phyloP scores from a whole-genome alignment of 2,113 vertebrate genomes.

The Gymnarchus niloticus region DNA sequence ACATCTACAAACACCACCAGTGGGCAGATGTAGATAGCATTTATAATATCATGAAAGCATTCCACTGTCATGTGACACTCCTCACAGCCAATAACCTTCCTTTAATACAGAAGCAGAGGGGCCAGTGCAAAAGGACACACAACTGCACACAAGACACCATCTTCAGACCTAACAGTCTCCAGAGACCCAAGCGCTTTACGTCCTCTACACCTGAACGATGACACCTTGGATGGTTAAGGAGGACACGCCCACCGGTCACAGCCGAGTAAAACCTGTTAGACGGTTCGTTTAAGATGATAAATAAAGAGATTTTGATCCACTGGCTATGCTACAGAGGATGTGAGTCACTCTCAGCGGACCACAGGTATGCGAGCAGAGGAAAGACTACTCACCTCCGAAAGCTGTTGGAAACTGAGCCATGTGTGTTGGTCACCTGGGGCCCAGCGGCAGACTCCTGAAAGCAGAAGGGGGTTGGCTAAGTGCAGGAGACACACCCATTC shows the following conservation, averaged over 20 bases:
- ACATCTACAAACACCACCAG: background rate
- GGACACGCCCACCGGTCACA: background rate
- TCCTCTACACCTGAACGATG: background rate
- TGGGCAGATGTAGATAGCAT: background rate
- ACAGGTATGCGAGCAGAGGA: background rate
- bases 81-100: background rate
- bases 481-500: background rate
- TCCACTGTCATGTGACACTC: background rate
- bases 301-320: background rate
- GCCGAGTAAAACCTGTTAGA: background rate
- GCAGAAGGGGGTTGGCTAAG: conserved; percentile 18
- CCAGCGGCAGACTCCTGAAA: conserved; percentile 54
- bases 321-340: background rate
- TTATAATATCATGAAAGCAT: background rate
- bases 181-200: background rate
- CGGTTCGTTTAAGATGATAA: background rate
- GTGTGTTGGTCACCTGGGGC: conserved; percentile 68
- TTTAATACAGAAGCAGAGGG: background rate
- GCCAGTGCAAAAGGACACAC: background rate
- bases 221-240: background rate
- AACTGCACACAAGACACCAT: background rate
- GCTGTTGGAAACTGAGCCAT: conserved; percentile 97
- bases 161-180: background rate
- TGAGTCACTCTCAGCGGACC: background rate
- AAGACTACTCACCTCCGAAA: conserved; percentile 81